These are phyloP conservation scores for Agonopterix subpropinquella DNA, from an alignment of 2,888 invertebrate species.

Conservation along the genomic window DNA sequence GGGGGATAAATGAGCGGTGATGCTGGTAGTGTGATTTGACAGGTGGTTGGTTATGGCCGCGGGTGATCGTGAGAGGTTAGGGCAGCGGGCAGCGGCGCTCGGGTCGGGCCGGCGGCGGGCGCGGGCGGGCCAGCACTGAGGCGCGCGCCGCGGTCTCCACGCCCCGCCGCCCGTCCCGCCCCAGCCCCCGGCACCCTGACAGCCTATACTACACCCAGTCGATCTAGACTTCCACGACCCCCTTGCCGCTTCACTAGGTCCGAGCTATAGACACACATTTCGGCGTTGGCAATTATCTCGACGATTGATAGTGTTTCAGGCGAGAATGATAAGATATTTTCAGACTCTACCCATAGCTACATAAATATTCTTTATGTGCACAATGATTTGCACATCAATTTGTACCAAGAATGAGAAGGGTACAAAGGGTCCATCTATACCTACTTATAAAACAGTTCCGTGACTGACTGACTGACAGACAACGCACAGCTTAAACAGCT, in stretches of 20 bases:
- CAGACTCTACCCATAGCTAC: too few relatives aligned
- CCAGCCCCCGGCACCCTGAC: constrained; percentile 34
- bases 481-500: too few relatives aligned
- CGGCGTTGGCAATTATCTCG: not conserved
- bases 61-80: constrained; percentile 42
- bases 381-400: too few relatives aligned
- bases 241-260: constrained; percentile 19
- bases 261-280: constrained; percentile 8
- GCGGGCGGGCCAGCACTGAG: constrained; percentile 70
- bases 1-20: not conserved
- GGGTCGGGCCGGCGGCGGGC: constrained; percentile 68
- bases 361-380: too few relatives aligned
- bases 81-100: constrained; percentile 33
- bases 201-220: constrained; percentile 14
- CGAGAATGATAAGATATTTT: too few relatives aligned
- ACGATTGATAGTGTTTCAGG: too few relatives aligned
- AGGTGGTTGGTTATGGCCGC: constrained; percentile 7
- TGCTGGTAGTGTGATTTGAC: constrained; percentile 8
- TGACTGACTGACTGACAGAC: too few relatives aligned
- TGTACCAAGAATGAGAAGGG: too few relatives aligned
- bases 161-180: constrained; percentile 25
- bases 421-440: too few relatives aligned
- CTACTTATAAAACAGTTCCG: too few relatives aligned
- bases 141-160: constrained; percentile 38
- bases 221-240: constrained; percentile 46